phyloP scores from a whole-genome alignment of 2,797 vertebrate species.

The Forpus xanthops region DNA sequence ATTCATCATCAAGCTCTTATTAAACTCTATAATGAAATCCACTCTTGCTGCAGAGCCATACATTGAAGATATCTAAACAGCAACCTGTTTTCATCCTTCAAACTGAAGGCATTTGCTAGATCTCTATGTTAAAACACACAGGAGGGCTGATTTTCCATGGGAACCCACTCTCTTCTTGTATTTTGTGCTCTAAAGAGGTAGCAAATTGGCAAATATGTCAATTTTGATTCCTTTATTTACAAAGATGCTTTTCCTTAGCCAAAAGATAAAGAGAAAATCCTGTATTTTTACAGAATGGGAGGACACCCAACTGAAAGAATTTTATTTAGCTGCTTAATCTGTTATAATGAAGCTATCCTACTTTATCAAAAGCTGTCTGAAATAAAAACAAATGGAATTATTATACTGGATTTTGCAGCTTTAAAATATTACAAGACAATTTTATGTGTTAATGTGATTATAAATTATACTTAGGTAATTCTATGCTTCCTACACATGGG shows the following conservation, averaged over 20 bases:
- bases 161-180: background rate
- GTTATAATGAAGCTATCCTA: background rate
- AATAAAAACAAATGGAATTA: background rate
- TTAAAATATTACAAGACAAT: background rate
- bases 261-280: background rate
- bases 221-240: background rate
- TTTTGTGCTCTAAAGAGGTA: background rate
- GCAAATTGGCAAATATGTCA: fast-evolving
- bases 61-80: background rate
- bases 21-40: background rate
- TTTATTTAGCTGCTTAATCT: background rate
- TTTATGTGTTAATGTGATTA: background rate
- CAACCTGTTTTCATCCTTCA: background rate
- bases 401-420: background rate
- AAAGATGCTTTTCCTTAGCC: background rate
- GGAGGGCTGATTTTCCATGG: background rate
- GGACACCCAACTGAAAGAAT: background rate
- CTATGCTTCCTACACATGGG: background rate
- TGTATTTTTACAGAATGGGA: background rate
- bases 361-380: background rate
- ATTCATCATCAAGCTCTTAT: background rate
- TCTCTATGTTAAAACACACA: background rate
- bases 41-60: fast-evolving
- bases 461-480: background rate
- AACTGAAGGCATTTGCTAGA: background rate